Conservation (phyloP, 1,140 invertebrate species). For the Mylabris phalerata region DNA sequence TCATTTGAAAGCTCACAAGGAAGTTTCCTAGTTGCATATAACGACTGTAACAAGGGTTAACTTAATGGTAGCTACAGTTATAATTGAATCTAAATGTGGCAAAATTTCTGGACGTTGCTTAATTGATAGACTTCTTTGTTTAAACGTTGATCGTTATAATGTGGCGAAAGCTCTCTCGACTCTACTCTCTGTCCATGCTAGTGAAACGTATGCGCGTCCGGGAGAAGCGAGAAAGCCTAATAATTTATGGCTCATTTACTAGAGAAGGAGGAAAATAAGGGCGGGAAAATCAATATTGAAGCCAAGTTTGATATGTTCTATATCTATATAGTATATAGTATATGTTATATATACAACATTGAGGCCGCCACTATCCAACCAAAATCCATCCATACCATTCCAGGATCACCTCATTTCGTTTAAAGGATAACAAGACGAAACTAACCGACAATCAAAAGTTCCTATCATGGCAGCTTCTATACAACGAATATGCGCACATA, state of each 20-base stretch:
- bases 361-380: constrained; percentile 4
- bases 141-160: no score
- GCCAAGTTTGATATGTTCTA: no score
- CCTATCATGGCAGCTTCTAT: not conserved
- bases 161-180: not conserved
- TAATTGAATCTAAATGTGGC: not conserved
- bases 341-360: not conserved
- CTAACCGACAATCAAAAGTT: constrained; percentile 4
- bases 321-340: not conserved
- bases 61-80: not conserved
- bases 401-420: constrained; percentile 13
- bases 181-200: not conserved
- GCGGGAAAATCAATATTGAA: constrained; percentile 32
- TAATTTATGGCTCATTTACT: constrained; percentile 36
- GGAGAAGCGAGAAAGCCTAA: constrained; percentile 26
- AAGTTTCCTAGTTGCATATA: no score
- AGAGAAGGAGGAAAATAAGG: constrained; percentile 32
- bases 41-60: no score
- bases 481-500: constrained; percentile 31
- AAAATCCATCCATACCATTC: constrained; percentile 8
- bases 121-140: not conserved
- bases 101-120: not conserved
- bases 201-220: not conserved
- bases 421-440: constrained; percentile 1
- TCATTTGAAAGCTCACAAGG: no score